Evolutionary conservation across 1,140 invertebrate genomes (phyloP).

Genomic region (Apis dorsata): DNA sequence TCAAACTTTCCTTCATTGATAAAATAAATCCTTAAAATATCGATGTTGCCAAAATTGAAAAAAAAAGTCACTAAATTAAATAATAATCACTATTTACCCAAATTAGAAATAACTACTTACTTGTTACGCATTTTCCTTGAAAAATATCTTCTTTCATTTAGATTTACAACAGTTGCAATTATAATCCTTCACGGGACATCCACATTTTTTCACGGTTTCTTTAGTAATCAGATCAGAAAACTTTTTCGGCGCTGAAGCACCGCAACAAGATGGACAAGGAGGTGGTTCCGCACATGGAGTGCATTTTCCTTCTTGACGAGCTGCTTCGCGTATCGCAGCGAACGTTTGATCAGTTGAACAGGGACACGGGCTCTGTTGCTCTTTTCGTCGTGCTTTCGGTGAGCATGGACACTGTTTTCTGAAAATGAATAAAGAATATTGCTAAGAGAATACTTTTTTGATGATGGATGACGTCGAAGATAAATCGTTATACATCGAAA

Average conservation of each 20-base stretch:
- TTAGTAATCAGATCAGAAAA: not conserved
- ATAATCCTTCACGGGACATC: slow-evolving; percentile 56
- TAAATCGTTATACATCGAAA: too few relatives aligned
- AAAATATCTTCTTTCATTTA: not conserved
- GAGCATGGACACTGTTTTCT: slow-evolving; percentile 12
- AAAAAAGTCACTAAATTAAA: too few relatives aligned
- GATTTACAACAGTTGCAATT: slow-evolving; percentile 32
- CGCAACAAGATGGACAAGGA: slow-evolving; percentile 19
- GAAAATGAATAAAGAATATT: not conserved
- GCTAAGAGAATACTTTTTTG: not conserved
- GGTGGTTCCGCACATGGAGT: not conserved
- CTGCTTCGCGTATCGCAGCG: not conserved
- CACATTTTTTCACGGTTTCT: slow-evolving; percentile 57
- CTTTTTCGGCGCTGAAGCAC: not conserved
- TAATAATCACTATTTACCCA: too few relatives aligned
- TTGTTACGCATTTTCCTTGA: too few relatives aligned
- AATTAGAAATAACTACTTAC: too few relatives aligned
- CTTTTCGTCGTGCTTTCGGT: not conserved
- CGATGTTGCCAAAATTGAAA: too few relatives aligned
- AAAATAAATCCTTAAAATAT: too few relatives aligned
- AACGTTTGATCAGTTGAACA: not conserved
- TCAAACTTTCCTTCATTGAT: too few relatives aligned
- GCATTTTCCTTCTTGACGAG: slow-evolving; percentile 7
- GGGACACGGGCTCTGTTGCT: not conserved
- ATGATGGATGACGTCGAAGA: not conserved